Conservation (phyloP, 2,888 invertebrate species). For the Suillia variegata region DNA sequence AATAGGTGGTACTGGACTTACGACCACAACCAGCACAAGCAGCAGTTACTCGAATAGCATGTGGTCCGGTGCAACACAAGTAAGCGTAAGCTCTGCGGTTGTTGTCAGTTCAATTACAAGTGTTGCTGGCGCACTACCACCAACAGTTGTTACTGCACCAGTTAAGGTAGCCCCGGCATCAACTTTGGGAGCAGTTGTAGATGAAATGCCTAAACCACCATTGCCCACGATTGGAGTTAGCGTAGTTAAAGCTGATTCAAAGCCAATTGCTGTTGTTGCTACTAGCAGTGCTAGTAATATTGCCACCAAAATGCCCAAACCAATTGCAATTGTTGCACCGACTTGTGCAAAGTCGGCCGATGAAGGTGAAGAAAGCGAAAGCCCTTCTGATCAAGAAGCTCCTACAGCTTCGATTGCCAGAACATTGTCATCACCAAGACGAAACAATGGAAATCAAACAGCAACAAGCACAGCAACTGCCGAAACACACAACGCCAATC, state of each 20-base stretch:
- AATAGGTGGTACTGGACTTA: slow-evolving; percentile 8
- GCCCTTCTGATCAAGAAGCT: slow-evolving; percentile 33
- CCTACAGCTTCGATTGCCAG: background rate
- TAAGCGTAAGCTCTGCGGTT: background rate
- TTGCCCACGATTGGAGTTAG: slow-evolving; percentile 43
- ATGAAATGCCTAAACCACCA: too few relatives aligned
- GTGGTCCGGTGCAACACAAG: background rate
- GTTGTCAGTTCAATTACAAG: background rate
- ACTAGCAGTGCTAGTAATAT: background rate
- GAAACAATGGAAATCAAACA: background rate
- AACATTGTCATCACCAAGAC: background rate
- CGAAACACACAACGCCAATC: slow-evolving; percentile 56
- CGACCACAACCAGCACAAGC: slow-evolving; percentile 25
- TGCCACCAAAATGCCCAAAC: background rate
- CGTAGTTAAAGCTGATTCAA: slow-evolving; percentile 35
- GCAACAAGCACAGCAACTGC: slow-evolving; percentile 63
- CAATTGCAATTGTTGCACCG: background rate
- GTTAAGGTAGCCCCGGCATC: slow-evolving; percentile 22
- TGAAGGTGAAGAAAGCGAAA: slow-evolving; percentile 36
- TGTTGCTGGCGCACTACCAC: background rate
- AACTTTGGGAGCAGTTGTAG: too few relatives aligned
- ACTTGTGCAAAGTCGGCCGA: slow-evolving; percentile 31
- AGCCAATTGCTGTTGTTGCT: background rate
- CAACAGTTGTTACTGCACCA: slow-evolving; percentile 9
- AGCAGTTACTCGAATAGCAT: slow-evolving; percentile 15